A percentile compares a stretch with the other conserved stretches of the same genome.
phyloP scores from a whole-genome alignment of 1,140 invertebrate genomes.

The Pectinophora gossypiella region DNA sequence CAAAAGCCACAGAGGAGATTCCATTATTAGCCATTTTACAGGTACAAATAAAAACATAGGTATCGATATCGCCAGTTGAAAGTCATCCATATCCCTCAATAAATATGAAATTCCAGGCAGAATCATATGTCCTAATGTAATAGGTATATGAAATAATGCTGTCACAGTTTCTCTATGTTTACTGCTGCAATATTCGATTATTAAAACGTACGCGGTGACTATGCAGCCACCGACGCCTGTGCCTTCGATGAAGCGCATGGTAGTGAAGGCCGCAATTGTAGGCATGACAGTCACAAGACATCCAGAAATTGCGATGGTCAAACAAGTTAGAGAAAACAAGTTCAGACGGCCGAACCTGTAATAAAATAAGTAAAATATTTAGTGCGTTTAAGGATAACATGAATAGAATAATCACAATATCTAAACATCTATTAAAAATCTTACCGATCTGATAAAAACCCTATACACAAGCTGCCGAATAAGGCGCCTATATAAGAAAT shows the following conservation, averaged over 20 bases:
- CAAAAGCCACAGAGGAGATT: conserved; percentile 59
- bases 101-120: conserved; percentile 49
- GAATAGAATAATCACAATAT: background rate
- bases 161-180: conserved; percentile 41
- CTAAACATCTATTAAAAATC: background rate
- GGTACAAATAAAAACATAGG: conserved; percentile 35
- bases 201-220: conserved; percentile 40
- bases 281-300: conserved; percentile 39
- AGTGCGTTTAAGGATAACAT: background rate
- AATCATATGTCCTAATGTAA: conserved; percentile 43
- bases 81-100: conserved; percentile 38
- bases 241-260: conserved; percentile 45
- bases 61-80: conserved; percentile 44
- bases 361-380: conserved; percentile 8
- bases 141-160: conserved; percentile 41
- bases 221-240: conserved; percentile 43
- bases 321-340: conserved; percentile 26
- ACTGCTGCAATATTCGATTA: conserved; percentile 39
- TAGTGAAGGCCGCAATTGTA: conserved; percentile 22
- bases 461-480: conserved; percentile 42
- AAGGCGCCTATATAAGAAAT: conserved; percentile 41
- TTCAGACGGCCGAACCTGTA: conserved; percentile 42
- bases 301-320: conserved; percentile 31
- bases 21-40: conserved; percentile 37
- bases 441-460: conserved; percentile 48